Evolutionary conservation across 2,888 invertebrate genomes (phyloP).

Genomic region (Chesias legatella): DNA sequence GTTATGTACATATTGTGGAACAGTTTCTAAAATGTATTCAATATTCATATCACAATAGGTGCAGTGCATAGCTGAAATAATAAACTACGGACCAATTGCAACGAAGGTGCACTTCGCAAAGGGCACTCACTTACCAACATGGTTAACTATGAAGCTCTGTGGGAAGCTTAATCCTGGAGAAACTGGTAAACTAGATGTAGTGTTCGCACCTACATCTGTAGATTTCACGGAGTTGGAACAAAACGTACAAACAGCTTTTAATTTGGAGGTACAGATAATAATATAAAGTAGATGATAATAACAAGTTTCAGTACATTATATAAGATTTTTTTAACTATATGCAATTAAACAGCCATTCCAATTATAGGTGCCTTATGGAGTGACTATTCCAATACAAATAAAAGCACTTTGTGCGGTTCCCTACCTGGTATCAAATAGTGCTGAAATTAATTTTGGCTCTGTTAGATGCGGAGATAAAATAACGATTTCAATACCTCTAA

Average conservation of each 20-base stretch:
- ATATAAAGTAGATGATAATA: neutral
- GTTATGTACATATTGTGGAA: too few relatives aligned
- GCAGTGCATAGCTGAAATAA: conserved; percentile 64
- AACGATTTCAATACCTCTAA: conserved; percentile 72
- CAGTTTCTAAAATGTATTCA: too few relatives aligned
- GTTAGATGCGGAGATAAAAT: conserved; percentile 82
- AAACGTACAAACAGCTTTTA: conserved; percentile 59
- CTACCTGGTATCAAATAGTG: conserved; percentile 63
- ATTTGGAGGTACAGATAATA: conserved; percentile 62
- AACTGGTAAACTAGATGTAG: conserved; percentile 67
- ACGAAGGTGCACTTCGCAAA: conserved; percentile 67
- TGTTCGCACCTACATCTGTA: conserved; percentile 70
- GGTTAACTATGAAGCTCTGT: conserved; percentile 59
- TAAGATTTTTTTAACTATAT: neutral
- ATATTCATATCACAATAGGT: conserved; percentile 37
- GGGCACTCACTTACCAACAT: conserved; percentile 48
- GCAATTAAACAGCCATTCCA: neutral
- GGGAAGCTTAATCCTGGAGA: conserved; percentile 72
- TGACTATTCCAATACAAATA: conserved; percentile 79
- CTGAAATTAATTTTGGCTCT: conserved; percentile 74
- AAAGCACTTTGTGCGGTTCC: conserved; percentile 81
- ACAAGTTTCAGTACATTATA: neutral
- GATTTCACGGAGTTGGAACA: conserved; percentile 68
- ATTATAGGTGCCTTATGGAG: conserved; percentile 77
- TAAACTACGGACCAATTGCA: conserved; percentile 79